phyloP scores from a whole-genome alignment of 2,888 invertebrate species.

The Acrocera orbiculus region DNA sequence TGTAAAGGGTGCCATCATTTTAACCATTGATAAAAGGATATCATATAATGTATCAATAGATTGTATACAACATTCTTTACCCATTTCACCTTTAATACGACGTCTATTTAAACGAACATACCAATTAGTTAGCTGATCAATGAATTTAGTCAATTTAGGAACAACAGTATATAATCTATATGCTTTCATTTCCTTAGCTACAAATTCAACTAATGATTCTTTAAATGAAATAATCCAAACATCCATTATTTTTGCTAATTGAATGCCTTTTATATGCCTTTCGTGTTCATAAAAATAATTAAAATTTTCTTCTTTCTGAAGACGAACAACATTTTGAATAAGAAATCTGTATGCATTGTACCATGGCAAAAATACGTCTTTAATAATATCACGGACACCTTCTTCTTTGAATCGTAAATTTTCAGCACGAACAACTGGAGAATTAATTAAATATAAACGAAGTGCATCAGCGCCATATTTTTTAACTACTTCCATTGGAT shows the following conservation, averaged over 20 bases:
- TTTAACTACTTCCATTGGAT: slow-evolving; percentile 75
- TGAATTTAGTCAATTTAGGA: slow-evolving; percentile 81
- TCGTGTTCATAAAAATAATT: slow-evolving; percentile 40
- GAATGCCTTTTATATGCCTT: slow-evolving; percentile 21
- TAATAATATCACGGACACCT: slow-evolving; percentile 88
- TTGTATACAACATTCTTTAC: slow-evolving; percentile 58
- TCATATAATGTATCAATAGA: slow-evolving; percentile 78
- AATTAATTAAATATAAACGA: slow-evolving; percentile 88
- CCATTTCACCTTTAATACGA: slow-evolving; percentile 82
- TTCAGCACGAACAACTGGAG: slow-evolving; percentile 94
- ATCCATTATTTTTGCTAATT: slow-evolving; percentile 59
- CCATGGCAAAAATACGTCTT: slow-evolving; percentile 97
- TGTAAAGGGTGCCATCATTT: slow-evolving; percentile 94
- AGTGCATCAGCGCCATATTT: slow-evolving; percentile 97
- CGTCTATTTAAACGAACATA: slow-evolving; percentile 94
- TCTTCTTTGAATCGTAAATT: slow-evolving; percentile 93
- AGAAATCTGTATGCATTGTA: slow-evolving; percentile 85
- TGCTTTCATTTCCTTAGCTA: slow-evolving; percentile 82
- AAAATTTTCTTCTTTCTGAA: slow-evolving; percentile 47
- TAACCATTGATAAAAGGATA: slow-evolving; percentile 73
- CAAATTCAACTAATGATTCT: slow-evolving; percentile 75
- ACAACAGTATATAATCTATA: slow-evolving; percentile 93
- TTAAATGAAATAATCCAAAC: slow-evolving; percentile 94
- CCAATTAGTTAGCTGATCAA: slow-evolving; percentile 97
- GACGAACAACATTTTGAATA: slow-evolving; percentile 78